A percentile compares a stretch with the other conserved stretches of the same genome.
These are phyloP conservation scores for Arenicola marina DNA, from an alignment of 2,888 invertebrate species.

Conservation along the genomic window DNA sequence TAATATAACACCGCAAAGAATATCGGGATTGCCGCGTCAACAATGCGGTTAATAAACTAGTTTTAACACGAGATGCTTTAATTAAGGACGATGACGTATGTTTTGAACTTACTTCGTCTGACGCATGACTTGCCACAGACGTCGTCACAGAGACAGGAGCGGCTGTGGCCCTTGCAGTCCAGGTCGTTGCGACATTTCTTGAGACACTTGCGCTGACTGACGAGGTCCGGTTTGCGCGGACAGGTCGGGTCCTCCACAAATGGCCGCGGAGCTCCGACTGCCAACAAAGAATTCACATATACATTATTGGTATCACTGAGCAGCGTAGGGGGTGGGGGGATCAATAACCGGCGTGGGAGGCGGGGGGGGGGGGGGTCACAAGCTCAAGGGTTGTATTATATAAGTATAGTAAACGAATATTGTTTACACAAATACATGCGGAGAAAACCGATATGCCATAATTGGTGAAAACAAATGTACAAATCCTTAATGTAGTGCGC, in stretches of 20 bases:
- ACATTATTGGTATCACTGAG: too few relatives aligned
- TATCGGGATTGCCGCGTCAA: not conserved
- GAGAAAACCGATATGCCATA: too few relatives aligned
- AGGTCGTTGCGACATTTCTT: constrained; percentile 91
- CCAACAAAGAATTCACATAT: too few relatives aligned
- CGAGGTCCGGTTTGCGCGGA: constrained; percentile 30
- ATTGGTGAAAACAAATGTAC: too few relatives aligned
- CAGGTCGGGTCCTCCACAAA: constrained; percentile 23
- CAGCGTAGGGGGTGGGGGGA: too few relatives aligned
- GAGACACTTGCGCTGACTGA: constrained; percentile 67
- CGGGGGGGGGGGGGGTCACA: too few relatives aligned
- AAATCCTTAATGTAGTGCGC: too few relatives aligned
- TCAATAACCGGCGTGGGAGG: too few relatives aligned
- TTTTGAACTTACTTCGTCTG: constrained; percentile 77
- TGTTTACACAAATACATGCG: too few relatives aligned
- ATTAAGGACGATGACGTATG: not conserved
- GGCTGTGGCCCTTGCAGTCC: constrained; percentile 95
- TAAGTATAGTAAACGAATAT: too few relatives aligned
- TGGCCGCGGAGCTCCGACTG: constrained; percentile 6
- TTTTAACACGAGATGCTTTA: not conserved
- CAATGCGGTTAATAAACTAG: too few relatives aligned
- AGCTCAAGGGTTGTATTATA: too few relatives aligned
- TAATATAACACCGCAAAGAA: not conserved
- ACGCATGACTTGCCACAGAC: constrained; percentile 95
- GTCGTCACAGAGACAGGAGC: constrained; percentile 96